Conservation (phyloP, 2,113 vertebrate genomes). For the Peucedramus taeniatus region DNA sequence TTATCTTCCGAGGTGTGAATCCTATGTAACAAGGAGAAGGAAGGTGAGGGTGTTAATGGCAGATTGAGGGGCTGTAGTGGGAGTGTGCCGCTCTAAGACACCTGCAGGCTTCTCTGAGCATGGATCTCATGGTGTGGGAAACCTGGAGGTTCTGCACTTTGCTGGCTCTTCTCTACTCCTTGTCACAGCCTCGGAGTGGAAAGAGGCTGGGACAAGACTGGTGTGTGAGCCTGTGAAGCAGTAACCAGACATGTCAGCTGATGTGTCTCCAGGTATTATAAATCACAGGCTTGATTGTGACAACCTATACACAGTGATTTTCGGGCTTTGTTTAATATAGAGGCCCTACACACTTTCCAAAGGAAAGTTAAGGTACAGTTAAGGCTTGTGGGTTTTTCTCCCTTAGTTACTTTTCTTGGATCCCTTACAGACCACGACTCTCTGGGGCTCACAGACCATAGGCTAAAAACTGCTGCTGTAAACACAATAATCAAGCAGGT, state of each 20-base stretch:
- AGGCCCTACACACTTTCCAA: not conserved
- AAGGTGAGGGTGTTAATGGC: not conserved
- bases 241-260: not conserved
- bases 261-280: not conserved
- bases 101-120: not conserved
- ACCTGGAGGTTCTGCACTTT: not conserved
- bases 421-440: not conserved
- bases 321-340: not conserved
- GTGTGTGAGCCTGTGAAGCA: not conserved
- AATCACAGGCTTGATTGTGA: not conserved
- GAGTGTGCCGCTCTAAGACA: not conserved
- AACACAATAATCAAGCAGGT: not conserved
- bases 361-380: not conserved
- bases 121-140: not conserved
- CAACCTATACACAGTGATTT: not conserved
- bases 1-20: not conserved
- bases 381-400: not conserved
- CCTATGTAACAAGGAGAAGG: not conserved
- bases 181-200: not conserved
- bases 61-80: not conserved
- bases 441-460: not conserved
- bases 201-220: not conserved
- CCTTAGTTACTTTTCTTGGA: not conserved
- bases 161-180: not conserved
- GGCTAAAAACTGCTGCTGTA: not conserved